phyloP scores from a whole-genome alignment of 2,888 invertebrate species.

The Ectobius pallidus region DNA sequence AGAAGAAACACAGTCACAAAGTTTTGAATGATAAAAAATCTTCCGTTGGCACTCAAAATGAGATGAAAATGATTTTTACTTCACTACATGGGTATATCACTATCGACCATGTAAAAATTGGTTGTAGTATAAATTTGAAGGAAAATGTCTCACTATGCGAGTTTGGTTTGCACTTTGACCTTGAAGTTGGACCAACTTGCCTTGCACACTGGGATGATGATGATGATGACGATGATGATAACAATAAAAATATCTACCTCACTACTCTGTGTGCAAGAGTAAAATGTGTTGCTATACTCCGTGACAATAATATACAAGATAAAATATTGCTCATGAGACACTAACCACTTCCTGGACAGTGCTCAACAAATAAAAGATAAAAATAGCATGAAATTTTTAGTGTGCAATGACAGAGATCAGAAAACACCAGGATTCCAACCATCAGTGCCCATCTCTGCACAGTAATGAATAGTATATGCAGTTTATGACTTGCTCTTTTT shows the following conservation, averaged over 20 bases:
- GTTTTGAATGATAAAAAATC: conserved; percentile 26
- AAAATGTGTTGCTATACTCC: conserved; percentile 26
- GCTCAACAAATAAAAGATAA: conserved; percentile 2
- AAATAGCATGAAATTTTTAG: background rate
- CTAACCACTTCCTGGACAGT: conserved; percentile 1
- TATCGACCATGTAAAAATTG: conserved; percentile 30
- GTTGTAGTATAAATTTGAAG: conserved; percentile 30
- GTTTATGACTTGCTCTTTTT: no score
- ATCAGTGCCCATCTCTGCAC: no score
- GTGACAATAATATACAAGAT: conserved; percentile 22
- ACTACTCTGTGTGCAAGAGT: conserved; percentile 20
- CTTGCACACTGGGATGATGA: conserved; percentile 24
- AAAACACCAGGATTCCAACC: no score
- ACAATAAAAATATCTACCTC: conserved; percentile 2
- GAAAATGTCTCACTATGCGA: conserved; percentile 14
- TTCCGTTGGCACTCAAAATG: conserved; percentile 31
- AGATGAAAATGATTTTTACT: conserved; percentile 15
- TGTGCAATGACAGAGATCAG: conserved; percentile 23
- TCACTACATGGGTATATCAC: conserved; percentile 25
- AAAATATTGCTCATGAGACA: conserved; percentile 17
- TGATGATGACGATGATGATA: no score
- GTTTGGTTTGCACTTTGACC: conserved; percentile 22
- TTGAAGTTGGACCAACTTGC: background rate
- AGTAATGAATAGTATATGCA: no score
- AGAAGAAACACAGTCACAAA: background rate